A percentile compares a stretch with the other conserved stretches of the same genome.
These are phyloP conservation scores for Zosterops borbonicus DNA, from an alignment of 2,113 vertebrate genomes.

Conservation along the genomic window DNA sequence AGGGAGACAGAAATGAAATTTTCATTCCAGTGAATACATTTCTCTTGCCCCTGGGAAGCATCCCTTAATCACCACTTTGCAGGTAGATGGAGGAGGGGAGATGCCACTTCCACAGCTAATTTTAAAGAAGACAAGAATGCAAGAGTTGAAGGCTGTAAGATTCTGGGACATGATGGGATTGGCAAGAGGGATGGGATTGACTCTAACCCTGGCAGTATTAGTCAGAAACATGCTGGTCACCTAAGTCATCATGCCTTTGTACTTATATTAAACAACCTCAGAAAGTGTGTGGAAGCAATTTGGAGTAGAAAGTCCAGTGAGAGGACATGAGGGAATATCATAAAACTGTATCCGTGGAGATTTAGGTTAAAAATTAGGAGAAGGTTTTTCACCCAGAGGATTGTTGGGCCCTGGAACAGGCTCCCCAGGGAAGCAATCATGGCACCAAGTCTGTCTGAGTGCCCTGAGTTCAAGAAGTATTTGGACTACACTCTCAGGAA, in stretches of 20 bases:
- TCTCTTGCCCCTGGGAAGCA: not conserved
- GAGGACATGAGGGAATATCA: fast-evolving
- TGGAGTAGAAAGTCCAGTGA: not conserved
- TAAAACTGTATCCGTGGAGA: not conserved
- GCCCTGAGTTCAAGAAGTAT: not conserved
- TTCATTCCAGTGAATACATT: not conserved
- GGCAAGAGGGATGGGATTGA: not conserved
- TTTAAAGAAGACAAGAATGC: not conserved
- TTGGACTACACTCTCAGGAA: not conserved
- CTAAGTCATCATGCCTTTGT: not conserved
- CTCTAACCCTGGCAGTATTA: not conserved
- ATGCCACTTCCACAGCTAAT: not conserved
- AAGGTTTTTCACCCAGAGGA: not conserved
- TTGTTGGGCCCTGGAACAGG: not conserved
- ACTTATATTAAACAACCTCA: not conserved
- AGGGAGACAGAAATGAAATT: not conserved
- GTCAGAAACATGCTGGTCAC: not conserved
- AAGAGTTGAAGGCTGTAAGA: not conserved
- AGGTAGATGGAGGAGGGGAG: not conserved
- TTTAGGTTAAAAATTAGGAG: not conserved
- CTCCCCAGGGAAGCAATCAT: not conserved
- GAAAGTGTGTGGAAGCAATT: not conserved
- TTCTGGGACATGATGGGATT: not conserved
- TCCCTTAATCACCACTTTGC: not conserved
- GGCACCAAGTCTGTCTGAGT: not conserved